Conservation (phyloP, 2,888 invertebrate species). For the Byasa hedistus region DNA sequence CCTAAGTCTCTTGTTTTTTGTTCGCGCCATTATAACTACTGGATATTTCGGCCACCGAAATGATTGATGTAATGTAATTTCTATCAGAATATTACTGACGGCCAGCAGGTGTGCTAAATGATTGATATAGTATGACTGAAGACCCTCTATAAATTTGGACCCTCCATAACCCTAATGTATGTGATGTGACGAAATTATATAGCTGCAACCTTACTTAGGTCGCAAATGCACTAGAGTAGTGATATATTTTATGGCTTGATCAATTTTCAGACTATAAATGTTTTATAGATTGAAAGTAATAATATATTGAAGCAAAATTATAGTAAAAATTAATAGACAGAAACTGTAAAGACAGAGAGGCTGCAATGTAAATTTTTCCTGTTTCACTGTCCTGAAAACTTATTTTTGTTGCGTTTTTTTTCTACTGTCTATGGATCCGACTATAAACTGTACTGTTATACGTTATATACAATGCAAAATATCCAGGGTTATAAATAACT, state of each 20-base stretch:
- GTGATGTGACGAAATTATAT: constrained; percentile 1
- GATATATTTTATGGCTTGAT: not conserved
- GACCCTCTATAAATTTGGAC: constrained; percentile 11
- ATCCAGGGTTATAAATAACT: no score
- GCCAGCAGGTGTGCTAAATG: constrained; percentile 17
- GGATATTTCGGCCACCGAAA: constrained; percentile 4
- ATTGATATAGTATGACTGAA: constrained; percentile 9
- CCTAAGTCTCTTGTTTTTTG: no score
- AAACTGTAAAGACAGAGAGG: no score
- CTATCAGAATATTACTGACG: constrained; percentile 12
- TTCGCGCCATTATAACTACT: not conserved
- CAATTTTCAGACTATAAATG: not conserved
- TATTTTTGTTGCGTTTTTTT: no score
- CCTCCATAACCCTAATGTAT: constrained; percentile 1
- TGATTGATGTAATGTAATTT: constrained; percentile 14
- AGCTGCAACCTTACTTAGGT: not conserved
- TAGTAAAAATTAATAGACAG: no score
- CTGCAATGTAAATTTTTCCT: no score
- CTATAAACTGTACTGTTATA: no score
- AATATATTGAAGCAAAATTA: no score
- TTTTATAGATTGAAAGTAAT: no score
- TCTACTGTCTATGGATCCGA: no score
- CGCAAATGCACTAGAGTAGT: not conserved
- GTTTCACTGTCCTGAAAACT: no score
- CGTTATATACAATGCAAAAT: no score